These are phyloP conservation scores for Dromiciops gliroides DNA, from an alignment of 2,113 vertebrate genomes.

Conservation along the genomic window DNA sequence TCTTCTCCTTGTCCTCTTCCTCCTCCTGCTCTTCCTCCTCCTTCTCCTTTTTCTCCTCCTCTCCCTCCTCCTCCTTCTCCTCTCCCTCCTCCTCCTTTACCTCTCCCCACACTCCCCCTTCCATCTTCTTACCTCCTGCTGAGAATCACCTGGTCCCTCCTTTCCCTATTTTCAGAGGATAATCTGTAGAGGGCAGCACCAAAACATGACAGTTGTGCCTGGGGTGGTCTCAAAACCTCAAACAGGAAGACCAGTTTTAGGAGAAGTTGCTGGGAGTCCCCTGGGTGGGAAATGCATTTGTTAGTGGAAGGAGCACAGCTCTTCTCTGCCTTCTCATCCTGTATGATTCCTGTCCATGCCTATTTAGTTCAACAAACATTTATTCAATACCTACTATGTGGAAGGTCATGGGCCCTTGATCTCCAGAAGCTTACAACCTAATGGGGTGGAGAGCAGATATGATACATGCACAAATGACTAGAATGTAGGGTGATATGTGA, in stretches of 20 bases:
- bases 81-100: background rate
- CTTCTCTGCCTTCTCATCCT: background rate
- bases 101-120: background rate
- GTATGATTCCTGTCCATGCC: background rate
- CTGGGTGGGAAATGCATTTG: background rate
- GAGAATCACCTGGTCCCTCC: background rate
- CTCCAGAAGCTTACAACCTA: background rate
- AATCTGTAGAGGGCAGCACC: background rate
- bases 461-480: background rate
- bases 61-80: background rate
- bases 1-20: no score
- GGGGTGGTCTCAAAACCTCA: background rate
- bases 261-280: background rate
- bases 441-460: background rate
- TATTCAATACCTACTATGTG: background rate
- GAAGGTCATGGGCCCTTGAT: background rate
- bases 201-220: background rate
- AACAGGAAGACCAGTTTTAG: background rate
- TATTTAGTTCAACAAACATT: background rate
- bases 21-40: background rate
- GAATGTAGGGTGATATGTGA: background rate
- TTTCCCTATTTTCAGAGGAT: background rate
- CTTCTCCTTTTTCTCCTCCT: no score
- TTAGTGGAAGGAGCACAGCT: background rate
- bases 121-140: no score